Conservation (phyloP, 2,797 vertebrate genomes). For the Pristis pectinata region DNA sequence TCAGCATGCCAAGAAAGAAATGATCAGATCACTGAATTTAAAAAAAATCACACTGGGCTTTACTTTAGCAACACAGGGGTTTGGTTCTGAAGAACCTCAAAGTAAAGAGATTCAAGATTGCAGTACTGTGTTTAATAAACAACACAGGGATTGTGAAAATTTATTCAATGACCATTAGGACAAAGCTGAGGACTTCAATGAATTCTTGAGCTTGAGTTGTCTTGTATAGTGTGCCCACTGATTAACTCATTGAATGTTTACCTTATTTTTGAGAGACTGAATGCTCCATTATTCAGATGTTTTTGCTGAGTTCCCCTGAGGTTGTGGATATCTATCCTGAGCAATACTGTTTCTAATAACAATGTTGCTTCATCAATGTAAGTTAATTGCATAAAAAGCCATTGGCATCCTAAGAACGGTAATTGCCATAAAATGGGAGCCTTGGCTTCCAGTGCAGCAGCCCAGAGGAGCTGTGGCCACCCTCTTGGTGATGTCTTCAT, state of each 20-base stretch:
- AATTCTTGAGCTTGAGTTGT: not conserved
- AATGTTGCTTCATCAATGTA: not conserved
- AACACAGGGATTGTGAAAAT: not conserved
- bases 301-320: not conserved
- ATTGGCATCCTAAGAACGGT: not conserved
- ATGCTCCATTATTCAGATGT: not conserved
- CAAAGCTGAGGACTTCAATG: not conserved
- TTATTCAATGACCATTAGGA: not conserved
- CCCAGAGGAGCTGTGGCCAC: not conserved
- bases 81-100: not conserved
- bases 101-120: not conserved
- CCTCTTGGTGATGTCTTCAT: not conserved
- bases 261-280: not conserved
- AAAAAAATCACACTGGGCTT: not conserved
- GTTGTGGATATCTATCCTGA: not conserved
- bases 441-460: not conserved
- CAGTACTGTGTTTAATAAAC: not conserved
- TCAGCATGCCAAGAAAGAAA: not conserved
- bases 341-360: not conserved
- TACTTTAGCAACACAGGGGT: not conserved
- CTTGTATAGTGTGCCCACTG: not conserved
- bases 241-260: not conserved
- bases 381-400: not conserved
- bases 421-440: not conserved
- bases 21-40: not conserved